Percentiles rank a stretch among this genome's conserved stretches.
Evolutionary conservation across 1,140 invertebrate species (phyloP).

Genomic region (Drosophila funebris): DNA sequence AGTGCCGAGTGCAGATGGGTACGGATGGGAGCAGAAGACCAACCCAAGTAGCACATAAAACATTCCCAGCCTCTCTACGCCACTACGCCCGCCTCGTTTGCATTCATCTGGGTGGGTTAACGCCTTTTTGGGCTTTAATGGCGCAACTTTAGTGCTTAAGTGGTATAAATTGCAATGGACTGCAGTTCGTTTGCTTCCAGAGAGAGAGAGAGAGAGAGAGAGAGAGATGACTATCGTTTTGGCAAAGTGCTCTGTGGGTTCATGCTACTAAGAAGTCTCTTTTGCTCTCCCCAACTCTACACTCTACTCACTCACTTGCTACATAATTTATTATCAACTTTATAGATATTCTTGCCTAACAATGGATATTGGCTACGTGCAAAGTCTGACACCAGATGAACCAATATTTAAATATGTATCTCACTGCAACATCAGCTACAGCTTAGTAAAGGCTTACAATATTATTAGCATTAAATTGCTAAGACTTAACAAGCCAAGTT

Average conservation of each 20-base stretch:
- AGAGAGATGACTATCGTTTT: slow-evolving; percentile 60
- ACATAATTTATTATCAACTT: slow-evolving; percentile 29
- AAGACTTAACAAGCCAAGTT: background rate
- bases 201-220: background rate
- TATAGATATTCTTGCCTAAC: background rate
- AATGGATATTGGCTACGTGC: slow-evolving; percentile 5
- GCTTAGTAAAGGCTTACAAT: background rate
- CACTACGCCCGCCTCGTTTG: slow-evolving; percentile 20
- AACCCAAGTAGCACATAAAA: slow-evolving; percentile 59
- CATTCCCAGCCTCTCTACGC: slow-evolving; percentile 54
- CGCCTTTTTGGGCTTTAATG: slow-evolving; percentile 77
- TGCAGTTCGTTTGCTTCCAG: slow-evolving; percentile 39
- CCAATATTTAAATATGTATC: slow-evolving; percentile 12
- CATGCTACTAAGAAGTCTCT: slow-evolving; percentile 8
- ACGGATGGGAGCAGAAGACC: slow-evolving; percentile 19
- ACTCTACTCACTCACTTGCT: too few species aligned
- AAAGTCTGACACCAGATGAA: slow-evolving; percentile 5
- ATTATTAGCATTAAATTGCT: slow-evolving; percentile 9
- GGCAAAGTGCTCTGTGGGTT: background rate
- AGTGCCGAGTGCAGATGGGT: background rate
- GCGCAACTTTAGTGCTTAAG: slow-evolving; percentile 75
- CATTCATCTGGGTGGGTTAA: slow-evolving; percentile 58
- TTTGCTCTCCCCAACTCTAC: background rate
- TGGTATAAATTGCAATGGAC: slow-evolving; percentile 73
- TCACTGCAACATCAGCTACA: background rate